A percentile compares a stretch with the other conserved stretches of the same genome.
phyloP scores from a whole-genome alignment of 1,140 invertebrate genomes.

The Phymorhynchus buccinoides region DNA sequence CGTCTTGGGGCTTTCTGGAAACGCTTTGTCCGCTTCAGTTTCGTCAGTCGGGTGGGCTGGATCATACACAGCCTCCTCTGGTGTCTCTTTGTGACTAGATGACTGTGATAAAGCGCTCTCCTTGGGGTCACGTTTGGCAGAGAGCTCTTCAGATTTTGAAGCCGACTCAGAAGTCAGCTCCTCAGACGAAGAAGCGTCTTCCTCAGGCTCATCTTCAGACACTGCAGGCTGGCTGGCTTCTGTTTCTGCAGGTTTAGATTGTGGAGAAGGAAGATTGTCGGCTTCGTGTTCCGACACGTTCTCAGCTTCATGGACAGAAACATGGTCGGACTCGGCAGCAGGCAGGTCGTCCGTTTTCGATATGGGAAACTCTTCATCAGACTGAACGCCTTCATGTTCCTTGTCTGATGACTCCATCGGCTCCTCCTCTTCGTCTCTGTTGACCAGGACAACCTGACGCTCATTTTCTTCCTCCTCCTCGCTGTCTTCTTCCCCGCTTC shows the following conservation, averaged over 20 bases:
- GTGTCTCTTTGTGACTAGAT: not conserved
- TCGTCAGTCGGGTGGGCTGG: constrained; percentile 57
- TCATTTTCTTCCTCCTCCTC: constrained; percentile 19
- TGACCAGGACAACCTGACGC: constrained; percentile 13
- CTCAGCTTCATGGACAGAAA: not conserved
- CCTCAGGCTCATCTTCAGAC: constrained; percentile 14
- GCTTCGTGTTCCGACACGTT: not conserved
- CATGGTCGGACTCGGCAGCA: not conserved
- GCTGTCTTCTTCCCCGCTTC: not conserved
- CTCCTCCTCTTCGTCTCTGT: constrained; percentile 4
- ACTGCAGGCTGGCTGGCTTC: not conserved
- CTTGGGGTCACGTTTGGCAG: not conserved
- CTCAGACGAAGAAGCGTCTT: not conserved
- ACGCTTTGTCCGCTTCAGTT: constrained; percentile 38
- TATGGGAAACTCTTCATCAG: not conserved
- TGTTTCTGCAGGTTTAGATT: not conserved
- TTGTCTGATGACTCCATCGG: not conserved
- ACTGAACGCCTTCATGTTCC: not conserved
- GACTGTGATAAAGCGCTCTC: not conserved
- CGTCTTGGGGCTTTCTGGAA: not conserved
- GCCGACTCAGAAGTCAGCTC: not conserved
- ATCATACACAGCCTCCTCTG: constrained; percentile 51
- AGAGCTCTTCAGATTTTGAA: not conserved
- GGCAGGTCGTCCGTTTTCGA: not conserved
- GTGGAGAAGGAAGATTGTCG: not conserved